A percentile compares a stretch with the other conserved stretches of the same genome.
Evolutionary conservation across 1,140 invertebrate genomes (phyloP).

Genomic region (Drosophila rufa): DNA sequence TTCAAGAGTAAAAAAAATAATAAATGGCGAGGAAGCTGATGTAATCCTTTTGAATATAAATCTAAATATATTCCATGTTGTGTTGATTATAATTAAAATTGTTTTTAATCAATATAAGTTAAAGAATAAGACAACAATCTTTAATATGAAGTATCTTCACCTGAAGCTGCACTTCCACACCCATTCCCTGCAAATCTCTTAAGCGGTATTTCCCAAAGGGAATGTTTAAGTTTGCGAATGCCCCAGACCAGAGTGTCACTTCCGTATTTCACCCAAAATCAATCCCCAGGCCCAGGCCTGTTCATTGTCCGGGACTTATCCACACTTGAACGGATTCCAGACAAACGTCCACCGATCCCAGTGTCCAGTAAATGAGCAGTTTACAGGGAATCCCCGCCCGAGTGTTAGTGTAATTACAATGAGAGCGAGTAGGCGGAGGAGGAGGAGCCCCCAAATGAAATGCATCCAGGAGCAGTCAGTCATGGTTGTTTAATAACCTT

Average conservation of each 20-base stretch:
- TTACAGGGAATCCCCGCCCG: background rate
- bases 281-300: slow-evolving; percentile 3
- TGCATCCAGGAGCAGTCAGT: slow-evolving; percentile 25
- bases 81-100: background rate
- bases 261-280: slow-evolving; percentile 23
- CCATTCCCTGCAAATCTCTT: background rate
- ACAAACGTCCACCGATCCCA: slow-evolving; percentile 1
- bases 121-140: too few species aligned
- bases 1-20: too few species aligned
- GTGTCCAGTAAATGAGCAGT: slow-evolving; percentile 32
- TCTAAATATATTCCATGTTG: too few species aligned
- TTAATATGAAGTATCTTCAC: too few species aligned
- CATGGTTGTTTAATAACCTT: slow-evolving; percentile 52
- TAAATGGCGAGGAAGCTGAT: too few species aligned
- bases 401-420: slow-evolving; percentile 30
- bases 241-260: slow-evolving; percentile 14
- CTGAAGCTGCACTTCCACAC: too few species aligned
- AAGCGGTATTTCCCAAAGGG: slow-evolving; percentile 1
- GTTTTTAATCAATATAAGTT: too few species aligned
- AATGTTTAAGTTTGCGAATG: slow-evolving; percentile 5
- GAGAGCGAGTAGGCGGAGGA: background rate
- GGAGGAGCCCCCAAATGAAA: background rate
- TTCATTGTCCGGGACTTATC: slow-evolving; percentile 34
- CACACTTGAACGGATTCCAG: slow-evolving; percentile 31
- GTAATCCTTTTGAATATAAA: too few species aligned